Percentiles rank a stretch among this genome's conserved stretches.
phyloP scores from a whole-genome alignment of 2,888 invertebrate genomes.

The Agapostemon virescens region DNA sequence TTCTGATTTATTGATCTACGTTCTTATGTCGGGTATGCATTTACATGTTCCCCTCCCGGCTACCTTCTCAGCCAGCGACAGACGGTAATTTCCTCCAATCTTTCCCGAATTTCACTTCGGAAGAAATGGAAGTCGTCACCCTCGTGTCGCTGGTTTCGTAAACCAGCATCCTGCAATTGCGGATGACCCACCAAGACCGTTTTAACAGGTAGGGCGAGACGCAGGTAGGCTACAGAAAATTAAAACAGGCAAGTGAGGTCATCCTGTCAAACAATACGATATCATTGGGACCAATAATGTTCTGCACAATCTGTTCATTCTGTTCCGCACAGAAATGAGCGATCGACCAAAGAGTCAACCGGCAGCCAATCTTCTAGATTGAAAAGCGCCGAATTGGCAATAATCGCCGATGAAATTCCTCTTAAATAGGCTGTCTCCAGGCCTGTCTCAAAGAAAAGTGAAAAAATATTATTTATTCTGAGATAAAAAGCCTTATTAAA shows the following conservation, averaged over 20 bases:
- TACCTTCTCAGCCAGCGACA: too few species aligned
- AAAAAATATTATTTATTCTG: conserved; percentile 27
- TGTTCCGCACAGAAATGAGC: too few species aligned
- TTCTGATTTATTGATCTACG: too few species aligned
- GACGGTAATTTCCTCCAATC: too few species aligned
- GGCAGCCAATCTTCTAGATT: background rate
- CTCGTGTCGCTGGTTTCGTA: too few species aligned
- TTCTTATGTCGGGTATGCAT: too few species aligned
- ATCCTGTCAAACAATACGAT: background rate
- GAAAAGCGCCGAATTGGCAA: background rate
- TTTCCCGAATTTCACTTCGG: too few species aligned
- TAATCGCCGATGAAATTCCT: conserved; percentile 34
- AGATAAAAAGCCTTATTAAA: conserved; percentile 37
- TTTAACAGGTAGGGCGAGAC: background rate
- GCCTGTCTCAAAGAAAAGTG: conserved; percentile 28
- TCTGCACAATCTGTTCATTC: background rate
- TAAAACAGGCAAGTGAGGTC: background rate
- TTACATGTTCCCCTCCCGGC: too few species aligned
- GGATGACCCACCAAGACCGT: too few species aligned
- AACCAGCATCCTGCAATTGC: too few species aligned
- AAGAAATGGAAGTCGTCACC: too few species aligned
- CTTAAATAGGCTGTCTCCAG: conserved; percentile 28
- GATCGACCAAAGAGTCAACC: background rate
- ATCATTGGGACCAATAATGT: background rate
- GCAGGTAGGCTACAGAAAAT: background rate